These are phyloP conservation scores for Gallinago media DNA, from an alignment of 2,113 vertebrate genomes.

Conservation along the genomic window DNA sequence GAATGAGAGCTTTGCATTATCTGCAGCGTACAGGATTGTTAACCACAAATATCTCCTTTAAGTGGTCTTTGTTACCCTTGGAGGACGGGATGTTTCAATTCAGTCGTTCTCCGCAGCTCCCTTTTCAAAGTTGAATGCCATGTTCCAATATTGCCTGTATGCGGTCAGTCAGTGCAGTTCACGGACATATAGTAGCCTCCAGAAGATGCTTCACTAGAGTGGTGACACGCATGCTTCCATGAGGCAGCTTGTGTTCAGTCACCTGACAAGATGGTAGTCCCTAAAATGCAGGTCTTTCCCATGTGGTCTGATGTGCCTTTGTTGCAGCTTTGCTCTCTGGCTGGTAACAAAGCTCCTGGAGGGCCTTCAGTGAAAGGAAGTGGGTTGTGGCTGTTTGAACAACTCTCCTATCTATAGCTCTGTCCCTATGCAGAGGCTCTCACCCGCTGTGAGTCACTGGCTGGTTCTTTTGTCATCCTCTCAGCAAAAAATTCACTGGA, in stretches of 20 bases:
- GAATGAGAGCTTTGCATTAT: not conserved
- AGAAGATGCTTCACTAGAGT: not conserved
- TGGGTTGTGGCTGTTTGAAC: not conserved
- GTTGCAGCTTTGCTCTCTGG: not conserved
- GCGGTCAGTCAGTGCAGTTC: not conserved
- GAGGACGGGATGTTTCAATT: not conserved
- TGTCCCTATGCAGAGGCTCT: fast-evolving
- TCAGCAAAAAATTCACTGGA: too few species aligned
- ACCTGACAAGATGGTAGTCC: not conserved
- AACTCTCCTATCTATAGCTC: too few species aligned
- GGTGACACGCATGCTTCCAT: not conserved
- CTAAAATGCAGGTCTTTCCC: not conserved
- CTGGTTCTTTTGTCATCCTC: not conserved
- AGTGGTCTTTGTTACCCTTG: not conserved
- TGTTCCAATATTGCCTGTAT: not conserved
- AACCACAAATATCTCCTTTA: not conserved
- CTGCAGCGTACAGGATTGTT: not conserved
- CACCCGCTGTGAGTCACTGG: not conserved
- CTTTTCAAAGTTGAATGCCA: not conserved
- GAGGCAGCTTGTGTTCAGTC: not conserved
- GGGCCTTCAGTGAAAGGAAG: not conserved
- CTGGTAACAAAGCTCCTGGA: not conserved
- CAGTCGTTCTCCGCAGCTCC: not conserved
- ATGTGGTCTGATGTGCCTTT: not conserved
- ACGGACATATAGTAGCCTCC: not conserved